A percentile compares a stretch with the other conserved stretches of the same genome.
phyloP scores from a whole-genome alignment of 2,113 vertebrate genomes.

The Tachysurus vachellii region DNA sequence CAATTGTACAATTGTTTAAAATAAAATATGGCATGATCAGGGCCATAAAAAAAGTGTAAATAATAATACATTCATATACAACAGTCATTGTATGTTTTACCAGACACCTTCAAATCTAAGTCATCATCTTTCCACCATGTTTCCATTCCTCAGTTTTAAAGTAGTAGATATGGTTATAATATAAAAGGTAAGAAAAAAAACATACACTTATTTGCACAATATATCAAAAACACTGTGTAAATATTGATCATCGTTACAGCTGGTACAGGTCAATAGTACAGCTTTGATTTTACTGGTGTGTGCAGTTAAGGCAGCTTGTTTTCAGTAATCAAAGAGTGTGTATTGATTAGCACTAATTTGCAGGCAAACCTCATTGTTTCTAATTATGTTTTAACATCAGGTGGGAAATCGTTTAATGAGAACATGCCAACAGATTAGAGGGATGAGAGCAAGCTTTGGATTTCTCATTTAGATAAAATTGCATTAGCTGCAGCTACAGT shows the following conservation, averaged over 20 bases:
- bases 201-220: neutral
- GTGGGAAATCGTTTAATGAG: slow-evolving; percentile 33
- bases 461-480: slow-evolving; percentile 28
- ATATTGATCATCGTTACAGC: slow-evolving; percentile 13
- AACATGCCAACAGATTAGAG: slow-evolving; percentile 38
- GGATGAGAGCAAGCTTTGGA: neutral
- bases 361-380: slow-evolving; percentile 35
- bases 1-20: neutral
- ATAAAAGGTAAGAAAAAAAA: neutral
- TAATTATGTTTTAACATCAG: slow-evolving; percentile 47
- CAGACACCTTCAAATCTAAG: neutral
- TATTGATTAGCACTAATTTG: slow-evolving; percentile 52
- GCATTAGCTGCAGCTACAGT: neutral
- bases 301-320: slow-evolving; percentile 24
- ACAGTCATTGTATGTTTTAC: too few relatives aligned
- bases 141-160: too few relatives aligned
- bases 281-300: slow-evolving; percentile 39
- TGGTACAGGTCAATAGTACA: neutral
- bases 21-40: neutral
- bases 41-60: neutral
- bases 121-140: neutral
- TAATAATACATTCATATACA: too few relatives aligned
- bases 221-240: neutral
- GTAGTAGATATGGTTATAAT: neutral
- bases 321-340: slow-evolving; percentile 38